Conservation (phyloP, 2,113 vertebrate species). For the Chloropsis hardwickii region DNA sequence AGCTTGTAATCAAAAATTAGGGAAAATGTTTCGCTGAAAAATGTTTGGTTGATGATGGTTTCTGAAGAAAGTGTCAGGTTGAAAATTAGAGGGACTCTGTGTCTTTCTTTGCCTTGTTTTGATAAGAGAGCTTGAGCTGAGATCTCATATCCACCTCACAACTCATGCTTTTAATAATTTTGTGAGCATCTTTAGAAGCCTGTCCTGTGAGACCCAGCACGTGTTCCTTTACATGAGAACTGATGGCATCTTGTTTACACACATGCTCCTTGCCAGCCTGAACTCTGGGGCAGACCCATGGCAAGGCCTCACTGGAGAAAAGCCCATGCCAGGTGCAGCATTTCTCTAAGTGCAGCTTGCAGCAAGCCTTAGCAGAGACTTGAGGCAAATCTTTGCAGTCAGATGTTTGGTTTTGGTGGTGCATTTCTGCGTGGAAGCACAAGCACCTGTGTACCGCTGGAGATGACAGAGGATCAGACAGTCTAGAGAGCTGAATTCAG, state of each 20-base stretch:
- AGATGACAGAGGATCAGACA: not conserved
- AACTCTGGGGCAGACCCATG: not conserved
- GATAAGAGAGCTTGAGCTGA: not conserved
- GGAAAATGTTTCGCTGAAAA: not conserved
- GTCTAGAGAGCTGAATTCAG: rapidly evolving
- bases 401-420: not conserved
- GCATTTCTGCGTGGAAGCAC: rapidly evolving
- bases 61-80: not conserved
- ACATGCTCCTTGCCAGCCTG: not conserved
- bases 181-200: not conserved
- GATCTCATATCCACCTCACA: not conserved
- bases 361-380: not conserved
- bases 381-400: not conserved
- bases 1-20: not conserved
- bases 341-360: not conserved
- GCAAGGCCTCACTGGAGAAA: not conserved
- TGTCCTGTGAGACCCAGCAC: not conserved
- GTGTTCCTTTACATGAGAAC: rapidly evolving
- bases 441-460: rapidly evolving
- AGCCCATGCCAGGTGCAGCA: not conserved
- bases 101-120: not conserved
- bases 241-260: not conserved
- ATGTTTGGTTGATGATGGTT: not conserved
- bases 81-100: not conserved
- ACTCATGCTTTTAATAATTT: not conserved